A percentile compares a stretch with the other conserved stretches of the same genome.
phyloP scores from a whole-genome alignment of 2,113 vertebrate genomes.

The Strix uralensis region DNA sequence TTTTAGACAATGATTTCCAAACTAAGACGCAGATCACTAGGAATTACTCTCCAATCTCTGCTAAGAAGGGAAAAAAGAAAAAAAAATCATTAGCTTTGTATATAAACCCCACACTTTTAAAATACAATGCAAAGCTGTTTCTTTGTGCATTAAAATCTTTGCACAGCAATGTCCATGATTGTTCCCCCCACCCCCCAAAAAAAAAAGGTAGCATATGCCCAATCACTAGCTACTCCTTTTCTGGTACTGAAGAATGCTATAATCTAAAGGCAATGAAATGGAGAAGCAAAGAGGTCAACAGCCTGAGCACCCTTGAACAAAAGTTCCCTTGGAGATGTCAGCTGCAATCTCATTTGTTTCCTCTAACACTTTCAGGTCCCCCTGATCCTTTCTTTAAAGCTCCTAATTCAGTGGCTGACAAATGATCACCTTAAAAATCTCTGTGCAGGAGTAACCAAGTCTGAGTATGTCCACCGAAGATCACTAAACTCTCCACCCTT shows the following conservation, averaged over 20 bases:
- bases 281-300: conserved; percentile 81
- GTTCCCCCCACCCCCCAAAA: no score
- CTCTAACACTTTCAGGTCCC: conserved; percentile 63
- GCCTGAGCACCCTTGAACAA: conserved; percentile 80
- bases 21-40: background rate
- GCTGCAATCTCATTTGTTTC: conserved; percentile 74
- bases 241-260: conserved; percentile 60
- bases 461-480: background rate
- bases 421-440: conserved; percentile 52
- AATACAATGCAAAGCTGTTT: background rate
- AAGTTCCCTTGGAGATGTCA: conserved; percentile 81
- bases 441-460: conserved; percentile 33
- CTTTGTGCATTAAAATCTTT: background rate
- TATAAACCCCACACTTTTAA: background rate
- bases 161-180: background rate
- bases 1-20: background rate
- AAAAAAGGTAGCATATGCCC: background rate
- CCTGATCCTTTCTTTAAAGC: conserved; percentile 54
- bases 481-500: background rate
- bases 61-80: background rate
- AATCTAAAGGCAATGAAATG: conserved; percentile 70
- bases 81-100: background rate
- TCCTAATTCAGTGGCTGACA: conserved; percentile 51
- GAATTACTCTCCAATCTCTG: background rate
- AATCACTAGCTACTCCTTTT: background rate